These are phyloP conservation scores for Procambarus virginalis DNA, from an alignment of 1,140 invertebrate species.

Conservation along the genomic window DNA sequence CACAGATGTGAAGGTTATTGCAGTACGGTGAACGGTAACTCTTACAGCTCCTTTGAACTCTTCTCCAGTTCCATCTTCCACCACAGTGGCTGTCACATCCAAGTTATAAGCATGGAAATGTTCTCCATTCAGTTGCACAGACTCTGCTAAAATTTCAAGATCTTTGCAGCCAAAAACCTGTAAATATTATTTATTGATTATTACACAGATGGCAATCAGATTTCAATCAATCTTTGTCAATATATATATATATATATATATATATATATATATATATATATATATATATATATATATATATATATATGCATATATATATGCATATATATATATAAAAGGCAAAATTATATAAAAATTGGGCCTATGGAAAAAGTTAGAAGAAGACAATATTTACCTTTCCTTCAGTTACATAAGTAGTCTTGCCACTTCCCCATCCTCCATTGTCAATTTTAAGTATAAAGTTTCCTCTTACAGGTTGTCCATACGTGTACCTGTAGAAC, in stretches of 20 bases:
- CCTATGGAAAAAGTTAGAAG: not conserved
- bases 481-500: conserved; percentile 68
- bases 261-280: not conserved
- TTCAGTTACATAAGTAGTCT: not conserved
- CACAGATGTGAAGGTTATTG: conserved; percentile 8
- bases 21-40: conserved; percentile 12
- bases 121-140: not conserved
- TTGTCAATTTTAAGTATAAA: conserved; percentile 69
- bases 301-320: not conserved
- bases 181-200: not conserved
- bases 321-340: not conserved
- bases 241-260: too few species aligned
- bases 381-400: not conserved
- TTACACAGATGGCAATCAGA: not conserved
- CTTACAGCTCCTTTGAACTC: not conserved
- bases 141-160: not conserved
- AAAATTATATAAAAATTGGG: not conserved
- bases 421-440: not conserved
- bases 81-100: conserved; percentile 12
- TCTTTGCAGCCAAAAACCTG: conserved; percentile 39
- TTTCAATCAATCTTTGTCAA: too few species aligned
- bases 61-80: conserved; percentile 42
- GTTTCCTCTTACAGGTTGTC: conserved; percentile 79
- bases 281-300: not conserved
- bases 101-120: not conserved